Conservation (phyloP, 1,140 invertebrate genomes). For the Trichonephila clavata region DNA sequence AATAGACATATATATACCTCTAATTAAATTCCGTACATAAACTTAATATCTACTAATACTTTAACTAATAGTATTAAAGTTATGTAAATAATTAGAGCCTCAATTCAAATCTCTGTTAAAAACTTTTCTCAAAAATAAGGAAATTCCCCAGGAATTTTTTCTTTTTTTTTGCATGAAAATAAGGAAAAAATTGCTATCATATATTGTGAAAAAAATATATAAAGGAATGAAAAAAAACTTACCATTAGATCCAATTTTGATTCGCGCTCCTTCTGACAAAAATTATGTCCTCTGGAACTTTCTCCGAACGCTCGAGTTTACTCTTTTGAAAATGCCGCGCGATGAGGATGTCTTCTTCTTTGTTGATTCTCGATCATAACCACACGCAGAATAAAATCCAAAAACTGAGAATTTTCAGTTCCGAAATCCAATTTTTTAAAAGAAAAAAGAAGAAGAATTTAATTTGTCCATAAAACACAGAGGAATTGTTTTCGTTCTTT, state of each 20-base stretch:
- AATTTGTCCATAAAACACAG: not conserved
- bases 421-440: not conserved
- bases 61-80: too few relatives aligned
- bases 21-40: too few relatives aligned
- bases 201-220: too few relatives aligned
- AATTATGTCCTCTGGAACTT: not conserved
- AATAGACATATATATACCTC: too few relatives aligned
- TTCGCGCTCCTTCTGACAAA: not conserved
- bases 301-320: not conserved
- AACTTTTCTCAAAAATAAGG: too few relatives aligned
- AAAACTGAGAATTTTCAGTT: not conserved
- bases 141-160: too few relatives aligned
- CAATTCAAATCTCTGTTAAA: too few relatives aligned
- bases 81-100: too few relatives aligned
- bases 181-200: too few relatives aligned
- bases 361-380: not conserved
- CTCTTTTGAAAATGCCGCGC: conserved; percentile 21
- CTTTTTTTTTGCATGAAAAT: too few relatives aligned
- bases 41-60: too few relatives aligned
- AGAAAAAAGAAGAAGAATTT: not conserved
- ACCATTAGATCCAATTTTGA: conserved; percentile 22
- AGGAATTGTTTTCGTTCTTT: not conserved
- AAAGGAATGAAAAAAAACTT: not conserved
- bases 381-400: conserved; percentile 1
- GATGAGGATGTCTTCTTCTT: not conserved